Base-by-base conservation (phyloP, 1,140 invertebrate genomes). In the Batillaria attramentaria region DNA sequence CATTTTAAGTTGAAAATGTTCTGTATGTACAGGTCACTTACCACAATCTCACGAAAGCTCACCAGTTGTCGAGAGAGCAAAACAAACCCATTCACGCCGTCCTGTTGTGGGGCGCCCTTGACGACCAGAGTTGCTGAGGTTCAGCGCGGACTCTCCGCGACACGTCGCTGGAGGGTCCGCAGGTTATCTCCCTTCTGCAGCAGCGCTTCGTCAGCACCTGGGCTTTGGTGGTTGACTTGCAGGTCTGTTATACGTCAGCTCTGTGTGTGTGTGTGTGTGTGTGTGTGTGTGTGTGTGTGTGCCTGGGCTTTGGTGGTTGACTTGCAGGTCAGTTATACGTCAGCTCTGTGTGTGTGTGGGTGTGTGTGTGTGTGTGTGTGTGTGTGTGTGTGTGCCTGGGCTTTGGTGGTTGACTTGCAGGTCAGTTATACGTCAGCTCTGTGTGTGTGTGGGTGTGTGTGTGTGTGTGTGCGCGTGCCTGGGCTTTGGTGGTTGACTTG, bases 111-210 rank as follows among this genome's bases (percentile, higher is more conserved):
- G 90, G 91, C 72, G 89, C 89, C 16, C 80, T 91, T 60, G 91
- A 91, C 77, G 91, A 91, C 77, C 91, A 91, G 83, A 89, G 88
- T 79, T 91, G 91, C 91, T 91, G 91, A 91, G 91, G 91, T 86
- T 91, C 91, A 37, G 90, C 87, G 82, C 89, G 90, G 84, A 90
- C 90, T 78, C 85, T 91, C 76, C 81, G 90, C 79, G 89, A 90
- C 43, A 84, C 86, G 0, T 83, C 87, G 81, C 87, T 91, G 54
- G 84, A 89, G 85, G 89, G 87, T 89, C 83, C 87, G 87, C 84
- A 84, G 86, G 85, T 90, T 24, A 57, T 89, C 1, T 33, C 75
- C 80, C 85, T 91, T 74, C 85, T 91, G 33, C 31, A 78, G 13
- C 81, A 90, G 77, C 84, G 84, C 70, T 91, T 91, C 78, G 79